Base-by-base conservation (phyloP, 2,113 vertebrate genomes). In the Crotalus tigris region DNA sequence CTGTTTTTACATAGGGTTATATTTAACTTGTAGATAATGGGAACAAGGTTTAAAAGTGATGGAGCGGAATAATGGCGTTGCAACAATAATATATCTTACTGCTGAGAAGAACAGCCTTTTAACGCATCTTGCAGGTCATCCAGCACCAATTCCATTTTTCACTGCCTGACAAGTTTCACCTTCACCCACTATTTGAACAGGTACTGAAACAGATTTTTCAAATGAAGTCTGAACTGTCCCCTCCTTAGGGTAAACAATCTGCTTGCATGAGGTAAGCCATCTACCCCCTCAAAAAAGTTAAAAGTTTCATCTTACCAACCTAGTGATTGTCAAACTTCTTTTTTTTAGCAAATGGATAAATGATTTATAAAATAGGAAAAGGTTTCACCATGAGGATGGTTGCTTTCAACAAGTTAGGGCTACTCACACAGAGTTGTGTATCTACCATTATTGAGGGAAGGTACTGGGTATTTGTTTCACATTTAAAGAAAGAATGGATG, bases 21-120 rank as follows among this genome's bases (percentile, higher is more conserved):
- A 98, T 98, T 98, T 98, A 98, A 98, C 98, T 97, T 98, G 97
- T 95, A 98, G 97, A 97, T 98, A 98, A 98, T 98, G 98, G 97
- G 98, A 98, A 98, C 98, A 98, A 98, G 98, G 97, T 98, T 98
- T 98, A 98, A 98, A 98, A 98, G 98, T 98, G 98, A 98, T 98
- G 98, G 97, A 98, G 98, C 97, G 97, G 98, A 98, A 98, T 98
- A 98, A 98, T 98, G 98, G 97, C 94, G 95, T 97, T 98, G 97
- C 96, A 97, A 98, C 97, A 98, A 98, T 98, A 97, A 98, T 98
- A 98, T 98, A 98, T 98, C 98, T 98, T 98, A 97, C 98, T 97
- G 97, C 97, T 96, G 97, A 97, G 97, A 97, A 96, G 97, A 97
- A 96, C 94, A 97, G 98, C 97, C 97, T 97, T 98, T 98, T 98